Evolutionary conservation across 2,113 vertebrate species (phyloP), one percentile per base, ranked within the genome.

Genomic region (Glaucomys volans): DNA sequence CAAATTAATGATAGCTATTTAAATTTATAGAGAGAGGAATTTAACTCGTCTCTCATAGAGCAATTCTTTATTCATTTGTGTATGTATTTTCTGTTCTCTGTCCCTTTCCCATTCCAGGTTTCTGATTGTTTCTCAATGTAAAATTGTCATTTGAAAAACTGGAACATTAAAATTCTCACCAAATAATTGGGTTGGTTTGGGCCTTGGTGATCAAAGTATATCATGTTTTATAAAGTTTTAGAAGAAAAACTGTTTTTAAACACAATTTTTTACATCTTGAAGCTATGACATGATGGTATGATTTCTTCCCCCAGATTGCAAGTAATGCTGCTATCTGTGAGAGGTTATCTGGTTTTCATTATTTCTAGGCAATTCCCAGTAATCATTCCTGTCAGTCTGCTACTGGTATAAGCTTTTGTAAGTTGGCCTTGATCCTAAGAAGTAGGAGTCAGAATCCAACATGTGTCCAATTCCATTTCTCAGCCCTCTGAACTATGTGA

Each of bases 141-240:
- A 52, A 85, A 86, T 83, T 42, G 8, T 62, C 88, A 64, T 72
- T 69, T 87, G 13, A 83, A 30, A 35, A 74, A 11, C 17, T 83
- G 32, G 8, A 67, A 90, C 52, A 95, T 95, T n/a, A 42, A 97
- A 96, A 79, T n/a, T 86, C 59, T 88, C 35, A 50, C 71, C 79
- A 89, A 77, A 32, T 87, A 82, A 67, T 28, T 87, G 30, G 40
- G 37, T 13, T 32, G 94, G 2, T 59, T 26, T 77, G n/a, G 30
- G 26, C 8, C 57, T 86, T 32, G 12, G 11, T 94, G n/a, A 76
- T 66, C 35, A 66, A 77, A 90, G 11, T 47, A 59, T 59, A 13
- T 37, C 24, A 26, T 72, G 9, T 82, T 87, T 59, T 64, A 86
- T 24, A 83, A 77, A 95, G 81, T 18, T 35, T 72, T 47, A 62